Evolutionary conservation across 2,113 vertebrate genomes (phyloP).

Genomic region (Indicator indicator): DNA sequence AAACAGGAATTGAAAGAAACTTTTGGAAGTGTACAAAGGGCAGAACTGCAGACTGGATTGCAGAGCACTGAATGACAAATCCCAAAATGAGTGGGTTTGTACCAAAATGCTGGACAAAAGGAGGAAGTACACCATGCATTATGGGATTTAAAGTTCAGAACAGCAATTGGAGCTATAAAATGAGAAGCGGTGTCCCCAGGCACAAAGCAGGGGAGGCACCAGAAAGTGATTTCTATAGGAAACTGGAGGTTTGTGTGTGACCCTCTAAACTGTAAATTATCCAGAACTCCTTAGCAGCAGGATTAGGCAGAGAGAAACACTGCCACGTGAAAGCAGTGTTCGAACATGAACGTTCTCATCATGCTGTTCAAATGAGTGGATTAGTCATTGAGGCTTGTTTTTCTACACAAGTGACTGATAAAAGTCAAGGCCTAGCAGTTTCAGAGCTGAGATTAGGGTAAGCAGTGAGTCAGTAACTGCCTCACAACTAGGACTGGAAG

Average conservation of each 20-base stretch:
- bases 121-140: neutral
- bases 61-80: neutral
- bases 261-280: neutral
- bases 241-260: neutral
- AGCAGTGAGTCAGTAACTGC: neutral
- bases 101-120: neutral
- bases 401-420: neutral
- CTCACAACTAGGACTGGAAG: neutral
- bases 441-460: neutral
- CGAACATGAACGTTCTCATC: neutral
- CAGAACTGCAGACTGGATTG: neutral
- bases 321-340: neutral
- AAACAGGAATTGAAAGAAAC: neutral
- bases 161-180: neutral
- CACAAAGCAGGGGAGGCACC: neutral
- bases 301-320: neutral
- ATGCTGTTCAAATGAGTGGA: neutral
- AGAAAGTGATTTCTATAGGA: neutral
- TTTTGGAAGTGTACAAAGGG: neutral
- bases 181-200: accelerated
- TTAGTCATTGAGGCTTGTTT: neutral
- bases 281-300: neutral
- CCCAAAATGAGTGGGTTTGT: neutral
- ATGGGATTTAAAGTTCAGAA: neutral
- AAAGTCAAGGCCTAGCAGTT: neutral